A percentile compares a stretch with the other conserved stretches of the same genome.
These are phyloP conservation scores for Phylloscopus collybita DNA, from an alignment of 2,797 vertebrate genomes.

Conservation along the genomic window DNA sequence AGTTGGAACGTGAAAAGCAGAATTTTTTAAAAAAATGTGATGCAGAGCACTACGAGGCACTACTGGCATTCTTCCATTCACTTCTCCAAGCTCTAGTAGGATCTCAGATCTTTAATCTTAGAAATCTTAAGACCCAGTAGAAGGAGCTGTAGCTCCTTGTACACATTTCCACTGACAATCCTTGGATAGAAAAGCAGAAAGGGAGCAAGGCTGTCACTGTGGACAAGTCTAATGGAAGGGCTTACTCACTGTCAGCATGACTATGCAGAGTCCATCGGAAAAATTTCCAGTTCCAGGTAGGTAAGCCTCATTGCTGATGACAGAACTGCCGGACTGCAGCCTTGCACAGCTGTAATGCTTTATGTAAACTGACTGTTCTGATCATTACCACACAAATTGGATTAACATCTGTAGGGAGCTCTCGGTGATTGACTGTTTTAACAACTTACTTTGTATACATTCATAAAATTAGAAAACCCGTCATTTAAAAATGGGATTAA, in stretches of 20 bases:
- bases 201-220: neutral
- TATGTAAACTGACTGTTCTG: slow-evolving; percentile 33
- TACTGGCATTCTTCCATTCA: neutral
- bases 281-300: neutral
- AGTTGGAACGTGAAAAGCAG: neutral
- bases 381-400: slow-evolving; percentile 50
- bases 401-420: slow-evolving; percentile 33
- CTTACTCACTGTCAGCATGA: slow-evolving; percentile 11
- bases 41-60: neutral
- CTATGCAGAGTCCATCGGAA: neutral
- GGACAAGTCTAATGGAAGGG: slow-evolving; percentile 9
- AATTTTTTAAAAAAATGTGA: neutral
- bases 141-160: slow-evolving; percentile 51
- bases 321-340: neutral
- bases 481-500: neutral
- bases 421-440: slow-evolving; percentile 14
- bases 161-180: neutral
- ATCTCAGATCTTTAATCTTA: neutral
- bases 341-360: neutral
- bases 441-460: neutral
- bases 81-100: neutral
- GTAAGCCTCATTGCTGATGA: neutral
- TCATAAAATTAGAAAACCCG: neutral
- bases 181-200: neutral
- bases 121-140: slow-evolving; percentile 25